Conservation (phyloP, 2,888 invertebrate genomes). For the Cremastinae sp. region DNA sequence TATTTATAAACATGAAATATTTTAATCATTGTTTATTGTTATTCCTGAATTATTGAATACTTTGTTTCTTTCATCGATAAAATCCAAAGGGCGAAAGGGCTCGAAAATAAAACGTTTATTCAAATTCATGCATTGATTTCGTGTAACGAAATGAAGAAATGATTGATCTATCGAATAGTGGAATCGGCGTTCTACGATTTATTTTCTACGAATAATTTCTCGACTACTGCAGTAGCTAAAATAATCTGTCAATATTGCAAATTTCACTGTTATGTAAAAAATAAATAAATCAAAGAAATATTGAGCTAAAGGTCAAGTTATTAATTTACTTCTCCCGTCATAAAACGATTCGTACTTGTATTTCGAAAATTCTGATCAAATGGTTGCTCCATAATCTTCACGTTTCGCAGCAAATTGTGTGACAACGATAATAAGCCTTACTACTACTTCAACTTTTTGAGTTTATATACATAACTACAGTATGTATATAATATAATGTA, state of each 20-base stretch:
- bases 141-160: constrained; percentile 11
- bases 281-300: constrained; percentile 25
- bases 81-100: constrained; percentile 27
- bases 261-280: constrained; percentile 29
- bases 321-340: constrained; percentile 10
- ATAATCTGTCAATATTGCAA: constrained; percentile 6
- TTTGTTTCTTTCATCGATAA: constrained; percentile 45
- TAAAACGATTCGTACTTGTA: constrained; percentile 2
- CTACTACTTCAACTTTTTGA: constrained; percentile 50
- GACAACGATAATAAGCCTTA: constrained; percentile 54
- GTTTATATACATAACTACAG: constrained; percentile 3
- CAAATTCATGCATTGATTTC: constrained; percentile 27
- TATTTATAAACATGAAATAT: constrained; percentile 63
- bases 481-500: no score
- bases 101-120: constrained; percentile 43
- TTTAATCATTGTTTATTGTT: constrained; percentile 42
- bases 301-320: background rate
- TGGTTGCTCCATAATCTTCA: constrained; percentile 21
- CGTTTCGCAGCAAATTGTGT: constrained; percentile 36
- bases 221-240: constrained; percentile 52
- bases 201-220: constrained; percentile 58
- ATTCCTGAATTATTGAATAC: constrained; percentile 33
- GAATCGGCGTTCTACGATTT: constrained; percentile 41
- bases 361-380: background rate
- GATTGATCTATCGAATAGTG: constrained; percentile 41